A percentile compares a stretch with the other conserved stretches of the same genome.
Evolutionary conservation across 2,888 invertebrate species (phyloP).

Genomic region (Drosophila tanythrix): DNA sequence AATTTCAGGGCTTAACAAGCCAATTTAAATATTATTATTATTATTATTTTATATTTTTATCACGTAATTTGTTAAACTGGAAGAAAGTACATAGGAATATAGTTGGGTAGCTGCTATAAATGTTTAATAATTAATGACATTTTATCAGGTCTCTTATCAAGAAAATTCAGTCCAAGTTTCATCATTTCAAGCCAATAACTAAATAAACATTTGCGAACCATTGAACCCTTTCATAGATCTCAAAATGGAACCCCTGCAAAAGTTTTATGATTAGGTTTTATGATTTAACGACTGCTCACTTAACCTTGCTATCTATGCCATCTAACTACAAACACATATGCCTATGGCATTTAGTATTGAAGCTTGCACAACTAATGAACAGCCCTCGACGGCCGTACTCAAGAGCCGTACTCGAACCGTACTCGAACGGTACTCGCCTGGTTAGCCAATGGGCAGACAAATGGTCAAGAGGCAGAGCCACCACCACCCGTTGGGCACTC

Average conservation of each 20-base stretch:
- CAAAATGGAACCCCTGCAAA: not conserved
- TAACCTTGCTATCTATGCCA: conserved; percentile 68
- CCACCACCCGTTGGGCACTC: conserved; percentile 37
- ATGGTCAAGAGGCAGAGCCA: conserved; percentile 38
- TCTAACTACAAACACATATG: conserved; percentile 64
- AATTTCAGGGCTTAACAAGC: not conserved
- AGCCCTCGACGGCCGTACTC: conserved; percentile 30
- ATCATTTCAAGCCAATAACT: not conserved
- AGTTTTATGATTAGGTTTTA: conserved; percentile 11
- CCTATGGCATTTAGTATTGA: conserved; percentile 50
- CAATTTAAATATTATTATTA: not conserved
- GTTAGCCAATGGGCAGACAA: conserved; percentile 73
- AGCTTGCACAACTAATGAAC: conserved; percentile 58
- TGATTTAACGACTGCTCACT: conserved; percentile 40
- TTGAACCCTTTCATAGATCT: conserved; percentile 1
- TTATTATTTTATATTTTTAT: not conserved
- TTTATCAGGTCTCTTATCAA: not conserved
- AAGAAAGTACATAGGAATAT: not conserved
- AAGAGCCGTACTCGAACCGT: not conserved
- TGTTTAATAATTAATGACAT: not conserved
- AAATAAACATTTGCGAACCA: not conserved
- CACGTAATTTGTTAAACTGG: not conserved
- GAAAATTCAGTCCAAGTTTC: not conserved
- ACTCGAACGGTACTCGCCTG: not conserved
- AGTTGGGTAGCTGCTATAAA: not conserved